Evolutionary conservation across 1,140 invertebrate genomes (phyloP).

Genomic region (Aplysia californica): DNA sequence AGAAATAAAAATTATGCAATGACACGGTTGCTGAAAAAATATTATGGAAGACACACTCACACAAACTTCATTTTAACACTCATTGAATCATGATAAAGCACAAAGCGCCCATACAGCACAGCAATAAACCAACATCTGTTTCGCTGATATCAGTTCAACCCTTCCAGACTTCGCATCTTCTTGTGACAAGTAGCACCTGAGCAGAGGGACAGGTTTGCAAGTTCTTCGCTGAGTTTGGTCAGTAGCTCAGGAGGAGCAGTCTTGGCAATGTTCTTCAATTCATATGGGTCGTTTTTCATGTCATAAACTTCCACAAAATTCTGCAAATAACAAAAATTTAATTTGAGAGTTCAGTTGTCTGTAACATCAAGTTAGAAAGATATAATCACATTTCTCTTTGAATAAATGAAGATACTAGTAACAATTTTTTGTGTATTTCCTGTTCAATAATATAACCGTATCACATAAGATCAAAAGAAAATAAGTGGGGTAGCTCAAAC

Average conservation of each 20-base stretch:
- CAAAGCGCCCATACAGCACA: not conserved
- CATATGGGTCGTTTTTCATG: constrained; percentile 25
- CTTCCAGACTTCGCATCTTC: not conserved
- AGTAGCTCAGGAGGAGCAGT: constrained; percentile 15
- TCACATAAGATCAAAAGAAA: too few species aligned
- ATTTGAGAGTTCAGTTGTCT: not conserved
- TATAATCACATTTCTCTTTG: not conserved
- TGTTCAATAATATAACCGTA: too few species aligned
- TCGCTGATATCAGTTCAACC: not conserved
- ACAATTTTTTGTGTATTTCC: too few species aligned
- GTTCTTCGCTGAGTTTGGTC: constrained; percentile 18
- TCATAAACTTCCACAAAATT: constrained; percentile 36
- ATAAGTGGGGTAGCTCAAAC: too few species aligned
- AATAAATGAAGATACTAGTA: too few species aligned
- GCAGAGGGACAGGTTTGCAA: constrained; percentile 15
- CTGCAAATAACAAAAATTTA: constrained; percentile 16
- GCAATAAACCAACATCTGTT: not conserved
- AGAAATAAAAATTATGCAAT: too few species aligned
- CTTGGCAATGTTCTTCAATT: constrained; percentile 30
- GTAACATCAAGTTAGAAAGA: not conserved
- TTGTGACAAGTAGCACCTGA: constrained; percentile 22
- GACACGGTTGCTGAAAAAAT: too few species aligned
- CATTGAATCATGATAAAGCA: not conserved
- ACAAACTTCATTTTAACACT: not conserved
- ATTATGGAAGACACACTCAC: not conserved